Conservation (phyloP, 2,888 invertebrate species). For the Erebia palarica region DNA sequence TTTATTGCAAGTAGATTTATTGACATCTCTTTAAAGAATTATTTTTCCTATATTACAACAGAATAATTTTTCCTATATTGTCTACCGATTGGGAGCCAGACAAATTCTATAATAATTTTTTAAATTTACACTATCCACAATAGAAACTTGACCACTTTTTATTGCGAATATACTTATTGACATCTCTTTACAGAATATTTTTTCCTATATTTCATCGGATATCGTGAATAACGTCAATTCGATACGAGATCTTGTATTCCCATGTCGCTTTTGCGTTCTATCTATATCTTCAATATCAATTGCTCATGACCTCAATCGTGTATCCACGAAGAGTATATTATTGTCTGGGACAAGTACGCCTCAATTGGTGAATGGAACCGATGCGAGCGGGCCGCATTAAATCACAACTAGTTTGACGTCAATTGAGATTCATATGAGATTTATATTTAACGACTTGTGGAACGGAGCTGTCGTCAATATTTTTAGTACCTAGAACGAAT, state of each 20-base stretch:
- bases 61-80: no score
- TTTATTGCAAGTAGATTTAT: no score
- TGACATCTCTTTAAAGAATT: no score
- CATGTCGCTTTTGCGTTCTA: conserved; percentile 30
- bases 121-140: no score
- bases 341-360: conserved; percentile 44
- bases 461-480: background rate
- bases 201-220: no score
- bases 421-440: conserved; percentile 18
- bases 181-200: no score
- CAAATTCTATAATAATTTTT: no score
- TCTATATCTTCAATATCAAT: conserved; percentile 42
- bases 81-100: no score
- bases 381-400: conserved; percentile 27
- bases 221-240: background rate
- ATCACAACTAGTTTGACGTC: conserved; percentile 33
- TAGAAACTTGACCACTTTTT: no score
- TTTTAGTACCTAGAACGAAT: background rate
- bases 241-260: background rate
- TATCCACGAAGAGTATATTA: conserved; percentile 49
- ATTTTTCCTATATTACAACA: no score
- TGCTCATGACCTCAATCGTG: conserved; percentile 55
- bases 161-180: no score
- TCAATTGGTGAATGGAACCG: conserved; percentile 34
- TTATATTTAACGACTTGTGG: background rate